Percentiles rank a stretch among this genome's conserved stretches.
Conservation (phyloP, 1,140 invertebrate species). For the Sweltsa coloradensis region DNA sequence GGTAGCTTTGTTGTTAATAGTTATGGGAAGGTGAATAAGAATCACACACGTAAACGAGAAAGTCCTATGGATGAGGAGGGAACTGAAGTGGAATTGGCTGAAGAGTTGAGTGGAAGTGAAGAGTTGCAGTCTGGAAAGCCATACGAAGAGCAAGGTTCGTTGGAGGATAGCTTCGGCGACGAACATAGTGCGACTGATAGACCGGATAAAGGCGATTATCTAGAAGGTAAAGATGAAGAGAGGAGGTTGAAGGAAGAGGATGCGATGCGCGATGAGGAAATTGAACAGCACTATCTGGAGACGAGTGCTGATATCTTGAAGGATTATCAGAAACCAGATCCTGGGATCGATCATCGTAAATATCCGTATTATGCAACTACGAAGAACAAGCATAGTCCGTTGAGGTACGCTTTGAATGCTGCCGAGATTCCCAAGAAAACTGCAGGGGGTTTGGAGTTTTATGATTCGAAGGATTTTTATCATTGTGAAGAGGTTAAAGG, state of each 20-base stretch:
- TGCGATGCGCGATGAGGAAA: conserved; percentile 18
- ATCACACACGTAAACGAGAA: background rate
- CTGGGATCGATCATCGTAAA: too few species aligned
- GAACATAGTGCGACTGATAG: too few species aligned
- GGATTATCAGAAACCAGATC: too few species aligned
- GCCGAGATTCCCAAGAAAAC: conserved; percentile 32
- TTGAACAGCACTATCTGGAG: background rate
- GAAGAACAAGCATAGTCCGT: conserved; percentile 37
- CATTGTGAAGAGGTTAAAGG: conserved; percentile 30
- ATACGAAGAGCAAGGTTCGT: too few species aligned
- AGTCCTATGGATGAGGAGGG: background rate
- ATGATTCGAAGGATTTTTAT: conserved; percentile 36
- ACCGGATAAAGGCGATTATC: conserved; percentile 10
- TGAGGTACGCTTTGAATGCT: conserved; percentile 43
- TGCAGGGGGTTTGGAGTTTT: conserved; percentile 41
- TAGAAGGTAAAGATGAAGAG: conserved; percentile 4
- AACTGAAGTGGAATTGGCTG: background rate
- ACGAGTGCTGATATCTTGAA: background rate
- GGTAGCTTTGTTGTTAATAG: too few species aligned
- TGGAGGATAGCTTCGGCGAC: too few species aligned
- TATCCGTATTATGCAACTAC: conserved; percentile 16
- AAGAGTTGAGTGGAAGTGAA: too few species aligned
- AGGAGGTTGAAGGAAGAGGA: conserved; percentile 15
- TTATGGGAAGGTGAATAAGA: too few species aligned
- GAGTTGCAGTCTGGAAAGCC: too few species aligned